Evolutionary conservation across 1,140 invertebrate genomes (phyloP), one percentile per base, ranked within the genome.

Genomic region (Drosophila nebulosa): DNA sequence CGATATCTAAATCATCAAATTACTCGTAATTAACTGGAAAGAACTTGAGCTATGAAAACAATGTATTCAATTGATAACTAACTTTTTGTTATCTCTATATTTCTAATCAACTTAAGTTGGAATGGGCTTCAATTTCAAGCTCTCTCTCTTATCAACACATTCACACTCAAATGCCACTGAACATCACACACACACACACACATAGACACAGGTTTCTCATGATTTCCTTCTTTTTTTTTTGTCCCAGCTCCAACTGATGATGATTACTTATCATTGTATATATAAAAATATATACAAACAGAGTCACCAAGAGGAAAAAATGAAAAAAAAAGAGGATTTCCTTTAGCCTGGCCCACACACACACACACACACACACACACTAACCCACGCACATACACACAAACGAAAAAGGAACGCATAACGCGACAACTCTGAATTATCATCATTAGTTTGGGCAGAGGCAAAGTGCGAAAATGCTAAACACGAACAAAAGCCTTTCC

Each of bases 111-210:
- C n/a, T 32, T 5, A 22, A 21, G 14, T 27, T 6, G 1, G 55
- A 50, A 51, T 69, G 1, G 4, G 53, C 12, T 9, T 4, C 24
- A 22, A 18, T 36, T n/a, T 12, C 0, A 4, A 55, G 14, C 6
- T n/a, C n/a, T n/a, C 10, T 12, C 27, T 53, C 64, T 80, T 84
- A 86, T 84, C 80, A 22, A 51, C 42, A 59, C 55, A 86, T 80
- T 84, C 69, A 84, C 80, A 74, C 77, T 86, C 61, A 70, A 85
- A 59, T 80, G 80, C 39, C 62, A 59, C 21, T 63, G 65, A 62
- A 84, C 77, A 85, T 14, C 39, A 10, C 16, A 46, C 14, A 42
- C 16, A 42, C 39, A 42, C 5, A 16, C 1, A 36, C 35, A 36
- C 27, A 30, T 1, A 30, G n/a, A 14, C 9, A 14, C 36, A 46